Evolutionary conservation across 2,113 vertebrate genomes (phyloP).

Genomic region (Camelus bactrianus): DNA sequence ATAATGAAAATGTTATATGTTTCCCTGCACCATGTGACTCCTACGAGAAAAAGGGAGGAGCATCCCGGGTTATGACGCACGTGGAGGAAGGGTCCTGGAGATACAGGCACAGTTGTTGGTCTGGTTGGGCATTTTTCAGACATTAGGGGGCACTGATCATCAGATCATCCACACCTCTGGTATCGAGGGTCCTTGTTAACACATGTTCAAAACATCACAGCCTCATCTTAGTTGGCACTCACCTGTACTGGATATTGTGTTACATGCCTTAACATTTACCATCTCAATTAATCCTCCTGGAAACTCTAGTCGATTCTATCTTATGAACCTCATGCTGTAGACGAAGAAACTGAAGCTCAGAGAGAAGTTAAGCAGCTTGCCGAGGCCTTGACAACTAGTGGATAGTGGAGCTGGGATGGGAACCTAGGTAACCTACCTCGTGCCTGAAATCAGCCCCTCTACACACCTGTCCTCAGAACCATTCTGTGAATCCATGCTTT

Average conservation of each 20-base stretch:
- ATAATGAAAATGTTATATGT: conserved; percentile 16
- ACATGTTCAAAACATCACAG: too few species aligned
- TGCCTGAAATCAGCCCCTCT: background rate
- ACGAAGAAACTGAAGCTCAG: background rate
- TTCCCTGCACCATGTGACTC: background rate
- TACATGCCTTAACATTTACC: background rate
- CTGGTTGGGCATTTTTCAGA: background rate
- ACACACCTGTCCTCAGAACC: background rate
- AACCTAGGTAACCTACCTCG: background rate
- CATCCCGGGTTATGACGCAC: background rate
- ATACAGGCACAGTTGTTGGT: background rate
- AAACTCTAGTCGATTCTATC: background rate
- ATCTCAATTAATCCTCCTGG: background rate
- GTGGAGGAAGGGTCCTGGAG: background rate
- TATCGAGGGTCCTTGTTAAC: background rate
- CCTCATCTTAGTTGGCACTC: background rate
- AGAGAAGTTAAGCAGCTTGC: background rate
- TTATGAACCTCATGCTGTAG: background rate
- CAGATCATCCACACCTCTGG: background rate
- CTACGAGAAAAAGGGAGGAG: background rate
- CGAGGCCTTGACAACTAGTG: background rate
- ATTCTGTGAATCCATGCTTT: background rate
- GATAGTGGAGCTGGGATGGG: background rate
- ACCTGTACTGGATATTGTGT: background rate
- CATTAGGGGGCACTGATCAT: background rate